phyloP scores from a whole-genome alignment of 2,113 vertebrate genomes.

The Melanerpes aurifrons region DNA sequence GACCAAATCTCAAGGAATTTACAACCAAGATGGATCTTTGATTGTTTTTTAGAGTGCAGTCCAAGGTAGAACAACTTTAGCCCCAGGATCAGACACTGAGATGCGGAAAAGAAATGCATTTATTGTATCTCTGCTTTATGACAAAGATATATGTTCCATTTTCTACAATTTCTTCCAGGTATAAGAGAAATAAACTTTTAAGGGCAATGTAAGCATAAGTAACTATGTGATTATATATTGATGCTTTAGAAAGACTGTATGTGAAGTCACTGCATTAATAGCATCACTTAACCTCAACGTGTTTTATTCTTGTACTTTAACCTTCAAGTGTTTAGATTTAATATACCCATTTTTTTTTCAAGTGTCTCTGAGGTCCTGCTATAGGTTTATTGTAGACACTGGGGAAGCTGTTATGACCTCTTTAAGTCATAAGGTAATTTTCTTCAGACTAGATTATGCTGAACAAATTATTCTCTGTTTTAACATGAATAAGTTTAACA shows the following conservation, averaged over 20 bases:
- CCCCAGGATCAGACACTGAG: neutral
- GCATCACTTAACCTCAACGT: conserved; percentile 28
- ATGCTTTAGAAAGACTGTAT: neutral
- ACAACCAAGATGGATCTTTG: neutral
- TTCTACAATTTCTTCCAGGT: neutral
- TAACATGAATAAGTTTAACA: conserved; percentile 54
- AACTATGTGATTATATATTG: neutral
- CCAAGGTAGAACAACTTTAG: neutral
- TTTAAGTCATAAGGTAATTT: conserved; percentile 60
- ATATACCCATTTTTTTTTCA: conserved; percentile 50
- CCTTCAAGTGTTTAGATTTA: conserved; percentile 28
- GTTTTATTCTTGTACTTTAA: conserved; percentile 56
- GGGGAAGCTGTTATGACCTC: conserved; percentile 36
- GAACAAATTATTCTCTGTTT: conserved; percentile 64
- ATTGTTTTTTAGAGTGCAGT: neutral
- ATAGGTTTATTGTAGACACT: conserved; percentile 7
- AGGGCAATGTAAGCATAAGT: neutral
- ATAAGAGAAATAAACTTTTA: neutral
- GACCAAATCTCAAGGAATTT: neutral
- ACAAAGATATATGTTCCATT: neutral
- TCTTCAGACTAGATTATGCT: conserved; percentile 58
- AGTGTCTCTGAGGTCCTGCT: conserved; percentile 28
- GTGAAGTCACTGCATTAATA: neutral
- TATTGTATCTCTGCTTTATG: neutral
- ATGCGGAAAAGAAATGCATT: neutral